phyloP scores from a whole-genome alignment of 2,797 vertebrate genomes.

The Gambelia wislizenii region DNA sequence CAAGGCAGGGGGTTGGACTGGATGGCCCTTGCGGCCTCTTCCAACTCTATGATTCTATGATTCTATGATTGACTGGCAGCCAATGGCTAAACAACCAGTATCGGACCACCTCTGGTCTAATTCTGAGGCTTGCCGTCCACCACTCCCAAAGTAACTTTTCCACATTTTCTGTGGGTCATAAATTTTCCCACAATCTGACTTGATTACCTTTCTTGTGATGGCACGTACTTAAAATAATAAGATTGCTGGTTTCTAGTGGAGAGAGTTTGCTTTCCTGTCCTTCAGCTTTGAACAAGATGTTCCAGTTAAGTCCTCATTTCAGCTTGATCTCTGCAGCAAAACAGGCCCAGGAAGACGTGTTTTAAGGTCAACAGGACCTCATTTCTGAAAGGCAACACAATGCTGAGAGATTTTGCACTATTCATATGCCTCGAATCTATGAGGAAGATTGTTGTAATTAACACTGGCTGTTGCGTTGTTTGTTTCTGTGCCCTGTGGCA shows the following conservation, averaged over 20 bases:
- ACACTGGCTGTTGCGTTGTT: not conserved
- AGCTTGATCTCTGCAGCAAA: not conserved
- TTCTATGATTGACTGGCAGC: too few species aligned
- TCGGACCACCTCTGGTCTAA: too few species aligned
- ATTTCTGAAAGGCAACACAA: not conserved
- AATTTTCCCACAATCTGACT: not conserved
- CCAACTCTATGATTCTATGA: too few species aligned
- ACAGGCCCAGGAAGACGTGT: not conserved
- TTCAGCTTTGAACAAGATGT: not conserved
- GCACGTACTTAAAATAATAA: not conserved
- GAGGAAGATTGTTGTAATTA: not conserved
- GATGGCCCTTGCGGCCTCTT: too few species aligned
- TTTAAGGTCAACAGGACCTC: conserved; percentile 12
- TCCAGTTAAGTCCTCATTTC: not conserved
- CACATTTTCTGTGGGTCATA: too few species aligned
- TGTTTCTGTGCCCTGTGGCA: not conserved
- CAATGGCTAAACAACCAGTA: too few species aligned
- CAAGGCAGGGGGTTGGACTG: too few species aligned
- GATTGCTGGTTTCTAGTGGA: not conserved
- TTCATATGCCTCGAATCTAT: not conserved
- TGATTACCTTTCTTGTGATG: not conserved
- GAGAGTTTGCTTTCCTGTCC: not conserved
- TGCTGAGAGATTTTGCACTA: not conserved
- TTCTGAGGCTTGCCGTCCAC: too few species aligned
- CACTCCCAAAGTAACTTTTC: too few species aligned